Evolutionary conservation across 2,888 invertebrate genomes (phyloP), one percentile per base, ranked within the genome.

Genomic region (Lasioglossum marginatum): DNA sequence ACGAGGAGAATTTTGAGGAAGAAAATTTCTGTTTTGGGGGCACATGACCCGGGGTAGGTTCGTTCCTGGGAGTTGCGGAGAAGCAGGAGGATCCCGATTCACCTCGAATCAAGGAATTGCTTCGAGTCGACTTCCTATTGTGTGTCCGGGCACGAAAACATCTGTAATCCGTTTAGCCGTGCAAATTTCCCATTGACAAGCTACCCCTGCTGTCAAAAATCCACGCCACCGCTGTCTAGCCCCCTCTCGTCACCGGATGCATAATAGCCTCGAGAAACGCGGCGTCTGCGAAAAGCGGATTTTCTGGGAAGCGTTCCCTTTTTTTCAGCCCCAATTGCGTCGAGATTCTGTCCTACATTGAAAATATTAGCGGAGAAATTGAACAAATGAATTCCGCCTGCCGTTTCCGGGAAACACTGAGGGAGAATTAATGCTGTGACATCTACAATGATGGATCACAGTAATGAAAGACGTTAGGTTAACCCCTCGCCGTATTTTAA

Each of bases 91-190:
- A 80, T 82, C 45, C 75, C 73, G 88, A 89, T 90, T 88, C 83
- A 86, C 60, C 85, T 81, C 79, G 87, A 90, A 92, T 91, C 90
- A 89, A 85, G 86, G 87, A 89, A 90, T 86, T 88, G 90, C 57
- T 79, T 85, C 89, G 79, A 81, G 87, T 86, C 89, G 87, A 88
- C 90, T 90, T 85, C 70, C 81, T 73, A 91, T 90, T 90, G 91
- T 88, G 37, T 73, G 81, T 37, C 31, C 27, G 77, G 88, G 87
- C 88, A 88, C 85, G 90, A 93, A 94, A 95, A 95, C 94, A 95
- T 94, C 94, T 95, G 95, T 95, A 95, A 95, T 95, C 95, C 95
- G 94, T 95, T 95, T 95, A 95, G 91, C 93, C 94, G 94, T 94
- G 95, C 95, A 94, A 95, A 95, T 95, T 95, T 94, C 87, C 93